These are phyloP conservation scores for Halichoeres trimaculatus DNA, from an alignment of 2,113 vertebrate genomes.

Conservation along the genomic window DNA sequence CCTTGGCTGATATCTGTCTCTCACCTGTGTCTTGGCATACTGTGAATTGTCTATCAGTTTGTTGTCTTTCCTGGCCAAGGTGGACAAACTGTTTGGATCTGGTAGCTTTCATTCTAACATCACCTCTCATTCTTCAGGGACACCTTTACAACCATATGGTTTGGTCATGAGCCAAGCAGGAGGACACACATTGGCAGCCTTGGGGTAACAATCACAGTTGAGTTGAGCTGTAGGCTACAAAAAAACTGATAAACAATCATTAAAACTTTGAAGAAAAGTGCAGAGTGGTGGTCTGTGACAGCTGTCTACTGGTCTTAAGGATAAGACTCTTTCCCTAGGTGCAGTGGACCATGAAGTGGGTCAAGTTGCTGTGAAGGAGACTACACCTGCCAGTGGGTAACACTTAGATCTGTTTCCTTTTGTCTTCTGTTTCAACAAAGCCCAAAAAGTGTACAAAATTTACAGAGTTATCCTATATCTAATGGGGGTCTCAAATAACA, in stretches of 20 bases:
- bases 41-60: neutral
- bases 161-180: slow-evolving; percentile 2
- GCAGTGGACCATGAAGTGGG: slow-evolving; percentile 38
- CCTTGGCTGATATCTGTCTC: slow-evolving; percentile 5
- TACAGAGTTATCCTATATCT: too few species aligned
- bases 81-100: slow-evolving; percentile 2
- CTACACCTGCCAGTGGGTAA: slow-evolving; percentile 27
- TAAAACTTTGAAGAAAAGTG: slow-evolving; percentile 1
- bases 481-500: too few species aligned
- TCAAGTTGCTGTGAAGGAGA: slow-evolving; percentile 43
- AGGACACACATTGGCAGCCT: neutral
- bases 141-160: slow-evolving; percentile 16
- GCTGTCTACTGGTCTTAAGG: neutral
- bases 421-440: slow-evolving; percentile 2
- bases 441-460: neutral
- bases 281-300: neutral
- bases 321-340: neutral
- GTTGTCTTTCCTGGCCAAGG: neutral
- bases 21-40: slow-evolving; percentile 35
- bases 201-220: neutral
- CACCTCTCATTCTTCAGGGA: slow-evolving; percentile 15
- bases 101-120: slow-evolving; percentile 34
- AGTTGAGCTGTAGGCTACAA: neutral
- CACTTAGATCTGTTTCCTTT: slow-evolving; percentile 14
- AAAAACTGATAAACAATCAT: neutral